phyloP scores from a whole-genome alignment of 1,140 invertebrate genomes.

The Papilio glaucus region DNA sequence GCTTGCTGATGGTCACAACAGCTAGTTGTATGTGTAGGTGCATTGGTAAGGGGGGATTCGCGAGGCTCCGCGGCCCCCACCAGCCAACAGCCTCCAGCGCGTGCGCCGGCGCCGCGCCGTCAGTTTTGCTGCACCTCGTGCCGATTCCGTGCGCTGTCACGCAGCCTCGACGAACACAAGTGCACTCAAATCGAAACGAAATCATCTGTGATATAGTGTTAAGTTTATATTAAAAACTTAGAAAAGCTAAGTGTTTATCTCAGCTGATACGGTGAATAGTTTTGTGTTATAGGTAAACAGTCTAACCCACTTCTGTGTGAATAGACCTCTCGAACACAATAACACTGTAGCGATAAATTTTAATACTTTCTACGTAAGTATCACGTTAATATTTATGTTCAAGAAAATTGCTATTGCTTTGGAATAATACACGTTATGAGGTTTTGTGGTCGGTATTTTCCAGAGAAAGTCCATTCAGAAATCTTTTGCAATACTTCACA shows the following conservation, averaged over 20 bases:
- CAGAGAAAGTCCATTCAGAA: slow-evolving; percentile 1
- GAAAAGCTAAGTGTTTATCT: slow-evolving; percentile 47
- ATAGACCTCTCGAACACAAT: slow-evolving; percentile 31
- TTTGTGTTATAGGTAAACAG: not conserved
- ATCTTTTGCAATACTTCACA: not conserved
- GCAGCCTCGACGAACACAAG: slow-evolving; percentile 55
- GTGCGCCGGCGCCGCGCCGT: slow-evolving; percentile 52
- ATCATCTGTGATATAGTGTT: slow-evolving; percentile 80
- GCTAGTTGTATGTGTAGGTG: slow-evolving; percentile 50
- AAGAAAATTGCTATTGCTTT: not conserved
- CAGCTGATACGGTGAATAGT: not conserved
- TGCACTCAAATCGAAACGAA: slow-evolving; percentile 66
- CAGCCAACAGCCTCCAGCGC: slow-evolving; percentile 62
- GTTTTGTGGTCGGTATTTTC: not conserved
- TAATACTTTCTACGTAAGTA: slow-evolving; percentile 33
- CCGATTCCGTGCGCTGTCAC: slow-evolving; percentile 34
- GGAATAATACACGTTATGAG: not conserved
- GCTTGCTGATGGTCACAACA: slow-evolving; percentile 36
- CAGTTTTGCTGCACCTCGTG: slow-evolving; percentile 24
- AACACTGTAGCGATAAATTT: slow-evolving; percentile 24
- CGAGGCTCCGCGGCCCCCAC: slow-evolving; percentile 77
- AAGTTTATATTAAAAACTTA: slow-evolving; percentile 58
- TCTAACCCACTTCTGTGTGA: slow-evolving; percentile 21
- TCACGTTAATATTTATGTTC: not conserved
- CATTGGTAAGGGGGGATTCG: slow-evolving; percentile 65